Evolutionary conservation across 1,140 invertebrate genomes (phyloP).

Genomic region (Hermatobates lingyangjiaoensis): DNA sequence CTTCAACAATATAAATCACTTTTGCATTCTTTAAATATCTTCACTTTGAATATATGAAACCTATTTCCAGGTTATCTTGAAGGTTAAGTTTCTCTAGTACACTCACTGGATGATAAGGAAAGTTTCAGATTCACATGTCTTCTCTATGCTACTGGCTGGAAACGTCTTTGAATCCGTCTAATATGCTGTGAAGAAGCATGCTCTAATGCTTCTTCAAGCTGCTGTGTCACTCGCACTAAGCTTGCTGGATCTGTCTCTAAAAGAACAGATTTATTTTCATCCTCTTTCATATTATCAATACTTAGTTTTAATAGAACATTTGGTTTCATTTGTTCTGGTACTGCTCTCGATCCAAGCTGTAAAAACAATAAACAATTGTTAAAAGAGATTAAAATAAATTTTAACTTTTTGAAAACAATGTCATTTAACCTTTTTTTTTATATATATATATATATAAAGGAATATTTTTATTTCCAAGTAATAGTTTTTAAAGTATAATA

Average conservation of each 20-base stretch:
- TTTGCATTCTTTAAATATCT: too few relatives aligned
- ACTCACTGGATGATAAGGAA: too few relatives aligned
- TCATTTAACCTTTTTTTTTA: background rate
- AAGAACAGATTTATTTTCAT: constrained; percentile 13
- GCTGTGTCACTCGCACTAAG: constrained; percentile 25
- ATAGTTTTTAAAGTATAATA: background rate
- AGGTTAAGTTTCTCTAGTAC: too few relatives aligned
- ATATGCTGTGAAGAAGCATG: constrained; percentile 26
- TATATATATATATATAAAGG: background rate
- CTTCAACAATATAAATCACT: too few relatives aligned
- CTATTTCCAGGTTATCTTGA: too few relatives aligned
- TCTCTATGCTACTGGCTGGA: too few relatives aligned
- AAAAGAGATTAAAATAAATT: background rate
- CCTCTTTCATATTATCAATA: constrained; percentile 12
- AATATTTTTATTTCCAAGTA: background rate
- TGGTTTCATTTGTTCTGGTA: constrained; percentile 25
- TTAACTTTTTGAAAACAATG: background rate
- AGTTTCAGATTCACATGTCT: too few relatives aligned
- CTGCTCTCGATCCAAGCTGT: constrained; percentile 26
- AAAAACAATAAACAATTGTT: constrained; percentile 1
- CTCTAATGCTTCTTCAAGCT: constrained; percentile 25
- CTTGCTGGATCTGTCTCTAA: constrained; percentile 27
- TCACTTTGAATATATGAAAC: too few relatives aligned
- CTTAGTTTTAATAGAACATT: constrained; percentile 24
- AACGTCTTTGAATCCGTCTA: constrained; percentile 12